Evolutionary conservation across 2,113 vertebrate species (phyloP).

Genomic region (Xenopus tropicalis): DNA sequence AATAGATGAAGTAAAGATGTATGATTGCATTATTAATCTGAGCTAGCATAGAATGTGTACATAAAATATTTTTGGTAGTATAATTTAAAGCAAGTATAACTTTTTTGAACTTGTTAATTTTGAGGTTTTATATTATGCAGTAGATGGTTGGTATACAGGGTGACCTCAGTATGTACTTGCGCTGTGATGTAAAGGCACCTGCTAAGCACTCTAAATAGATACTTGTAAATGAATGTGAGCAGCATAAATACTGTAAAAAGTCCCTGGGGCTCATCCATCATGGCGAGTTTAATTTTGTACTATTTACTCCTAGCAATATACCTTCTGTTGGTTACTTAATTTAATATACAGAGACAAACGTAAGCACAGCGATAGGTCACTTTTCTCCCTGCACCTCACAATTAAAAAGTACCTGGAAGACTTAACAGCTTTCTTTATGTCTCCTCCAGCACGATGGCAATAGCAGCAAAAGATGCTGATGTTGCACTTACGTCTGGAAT

Average conservation of each 20-base stretch:
- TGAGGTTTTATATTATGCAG: not conserved
- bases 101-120: not conserved
- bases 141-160: not conserved
- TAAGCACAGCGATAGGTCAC: not conserved
- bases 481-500: constrained; percentile 23
- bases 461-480: constrained; percentile 33
- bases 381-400: not conserved
- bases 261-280: too few relatives aligned
- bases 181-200: not conserved
- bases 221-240: not conserved
- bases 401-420: constrained; percentile 13
- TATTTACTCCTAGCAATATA: too few relatives aligned
- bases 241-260: not conserved
- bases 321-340: too few relatives aligned
- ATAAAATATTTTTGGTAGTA: too few relatives aligned
- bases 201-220: too few relatives aligned
- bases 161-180: not conserved
- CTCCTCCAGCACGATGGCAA: constrained; percentile 16
- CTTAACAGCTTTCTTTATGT: constrained; percentile 4
- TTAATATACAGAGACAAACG: too few relatives aligned
- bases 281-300: too few relatives aligned
- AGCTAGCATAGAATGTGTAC: too few relatives aligned
- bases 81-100: not conserved
- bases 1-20: not conserved
- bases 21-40: too few relatives aligned